A percentile compares a stretch with the other conserved stretches of the same genome.
Evolutionary conservation across 1,140 invertebrate species (phyloP).

Genomic region (Maconellicoccus hirsutus): DNA sequence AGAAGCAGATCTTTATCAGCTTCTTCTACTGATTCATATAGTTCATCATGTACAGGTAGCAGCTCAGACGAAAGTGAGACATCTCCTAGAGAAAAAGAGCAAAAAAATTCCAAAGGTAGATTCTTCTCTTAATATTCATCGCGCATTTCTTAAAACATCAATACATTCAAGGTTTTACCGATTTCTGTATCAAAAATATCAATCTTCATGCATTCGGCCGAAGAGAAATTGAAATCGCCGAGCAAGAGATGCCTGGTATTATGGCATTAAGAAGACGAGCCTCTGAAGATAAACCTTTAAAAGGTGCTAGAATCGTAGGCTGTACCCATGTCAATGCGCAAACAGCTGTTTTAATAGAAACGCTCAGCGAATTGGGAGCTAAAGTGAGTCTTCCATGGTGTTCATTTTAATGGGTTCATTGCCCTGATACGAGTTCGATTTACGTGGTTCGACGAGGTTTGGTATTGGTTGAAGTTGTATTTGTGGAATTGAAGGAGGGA

Average conservation of each 20-base stretch:
- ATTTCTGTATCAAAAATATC: conserved; percentile 87
- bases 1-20: conserved; percentile 78
- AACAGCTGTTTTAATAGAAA: conserved; percentile 87
- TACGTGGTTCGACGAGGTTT: background rate
- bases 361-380: conserved; percentile 74
- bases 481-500: background rate
- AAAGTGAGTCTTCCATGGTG: conserved; percentile 42
- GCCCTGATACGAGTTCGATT: no score
- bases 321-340: conserved; percentile 98
- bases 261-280: conserved; percentile 85
- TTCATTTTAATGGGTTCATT: no score
- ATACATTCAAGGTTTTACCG: conserved; percentile 48
- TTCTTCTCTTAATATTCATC: no score
- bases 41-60: conserved; percentile 78
- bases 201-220: conserved; percentile 85
- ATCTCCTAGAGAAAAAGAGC: conserved; percentile 75
- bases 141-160: no score
- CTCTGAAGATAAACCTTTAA: conserved; percentile 83
- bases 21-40: conserved; percentile 88
- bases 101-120: conserved; percentile 53
- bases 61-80: conserved; percentile 73
- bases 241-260: conserved; percentile 97
- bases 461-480: background rate
- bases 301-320: conserved; percentile 90
- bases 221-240: conserved; percentile 95